These are phyloP conservation scores for Nylanderia fulva DNA, from an alignment of 1,140 invertebrate genomes.

Conservation along the genomic window DNA sequence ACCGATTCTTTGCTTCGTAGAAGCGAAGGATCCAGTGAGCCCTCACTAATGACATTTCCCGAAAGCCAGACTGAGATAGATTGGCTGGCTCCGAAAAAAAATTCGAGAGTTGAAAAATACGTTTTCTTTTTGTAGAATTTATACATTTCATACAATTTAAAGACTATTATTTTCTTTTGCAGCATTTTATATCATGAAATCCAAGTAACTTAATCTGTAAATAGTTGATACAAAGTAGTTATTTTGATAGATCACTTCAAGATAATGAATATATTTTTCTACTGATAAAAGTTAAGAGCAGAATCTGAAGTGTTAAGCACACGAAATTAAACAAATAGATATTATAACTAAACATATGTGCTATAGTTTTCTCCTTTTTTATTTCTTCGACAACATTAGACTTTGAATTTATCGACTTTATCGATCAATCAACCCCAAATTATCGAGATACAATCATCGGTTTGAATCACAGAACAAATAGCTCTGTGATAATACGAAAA, in stretches of 20 bases:
- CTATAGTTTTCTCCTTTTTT: no score
- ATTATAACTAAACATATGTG: no score
- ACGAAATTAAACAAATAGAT: not conserved
- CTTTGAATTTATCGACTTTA: not conserved
- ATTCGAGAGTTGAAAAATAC: not conserved
- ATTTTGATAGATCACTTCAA: no score
- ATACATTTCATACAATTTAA: not conserved
- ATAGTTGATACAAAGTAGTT: no score
- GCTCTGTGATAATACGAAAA: not conserved
- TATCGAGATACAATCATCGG: not conserved
- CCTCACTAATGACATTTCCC: constrained; percentile 81
- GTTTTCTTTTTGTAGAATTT: constrained; percentile 9
- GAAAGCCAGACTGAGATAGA: constrained; percentile 62
- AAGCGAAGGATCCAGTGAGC: constrained; percentile 70
- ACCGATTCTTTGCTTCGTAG: constrained; percentile 72
- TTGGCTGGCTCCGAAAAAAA: not conserved
- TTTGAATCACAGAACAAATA: not conserved
- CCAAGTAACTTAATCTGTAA: no score
- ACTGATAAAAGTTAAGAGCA: no score
- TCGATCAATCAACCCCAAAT: not conserved
- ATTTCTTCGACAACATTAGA: not conserved
- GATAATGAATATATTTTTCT: no score
- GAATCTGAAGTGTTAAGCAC: no score
- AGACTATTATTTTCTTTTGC: not conserved
- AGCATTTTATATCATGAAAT: no score